phyloP scores from a whole-genome alignment of 30 jellyfish, hydroid and myxozoan genomes.

The Pseudorhiza aurosa region DNA sequence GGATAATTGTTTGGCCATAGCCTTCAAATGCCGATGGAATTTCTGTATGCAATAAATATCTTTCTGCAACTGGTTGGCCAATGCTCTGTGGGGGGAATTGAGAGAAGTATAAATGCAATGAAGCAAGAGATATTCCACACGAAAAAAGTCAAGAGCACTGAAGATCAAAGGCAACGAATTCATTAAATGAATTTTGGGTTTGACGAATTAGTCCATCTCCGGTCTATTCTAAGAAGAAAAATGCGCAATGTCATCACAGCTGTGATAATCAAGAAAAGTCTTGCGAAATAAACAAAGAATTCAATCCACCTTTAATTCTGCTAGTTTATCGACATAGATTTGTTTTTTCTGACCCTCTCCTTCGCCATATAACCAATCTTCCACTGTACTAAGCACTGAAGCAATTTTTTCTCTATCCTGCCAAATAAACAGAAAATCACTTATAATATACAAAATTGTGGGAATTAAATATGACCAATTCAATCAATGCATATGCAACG shows the following conservation, averaged over 20 bases:
- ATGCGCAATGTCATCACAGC: not conserved
- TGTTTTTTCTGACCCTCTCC: slow-evolving; percentile 85
- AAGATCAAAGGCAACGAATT: not conserved
- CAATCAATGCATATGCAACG: too few species aligned
- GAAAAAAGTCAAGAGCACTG: not conserved
- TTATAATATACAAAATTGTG: too few species aligned
- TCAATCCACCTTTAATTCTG: slow-evolving; percentile 77
- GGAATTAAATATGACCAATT: too few species aligned
- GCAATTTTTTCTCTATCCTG: slow-evolving; percentile 75
- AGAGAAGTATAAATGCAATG: not conserved
- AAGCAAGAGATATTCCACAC: not conserved
- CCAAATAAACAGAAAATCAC: not conserved
- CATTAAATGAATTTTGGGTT: too few species aligned
- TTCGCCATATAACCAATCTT: slow-evolving; percentile 96
- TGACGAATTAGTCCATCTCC: too few species aligned
- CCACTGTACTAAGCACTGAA: slow-evolving; percentile 50
- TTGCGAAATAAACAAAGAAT: not conserved
- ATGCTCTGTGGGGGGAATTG: slow-evolving; percentile 38
- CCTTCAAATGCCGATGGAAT: slow-evolving; percentile 82
- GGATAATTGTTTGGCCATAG: slow-evolving; percentile 78
- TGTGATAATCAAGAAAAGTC: not conserved
- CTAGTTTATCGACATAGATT: slow-evolving; percentile 76
- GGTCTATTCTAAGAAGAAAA: not conserved
- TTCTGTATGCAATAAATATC: slow-evolving; percentile 68
- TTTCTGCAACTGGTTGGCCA: slow-evolving; percentile 86